Percentiles rank a stretch among this genome's conserved stretches.
Conservation (phyloP, 2,888 invertebrate species). For the Augiades crinisus region DNA sequence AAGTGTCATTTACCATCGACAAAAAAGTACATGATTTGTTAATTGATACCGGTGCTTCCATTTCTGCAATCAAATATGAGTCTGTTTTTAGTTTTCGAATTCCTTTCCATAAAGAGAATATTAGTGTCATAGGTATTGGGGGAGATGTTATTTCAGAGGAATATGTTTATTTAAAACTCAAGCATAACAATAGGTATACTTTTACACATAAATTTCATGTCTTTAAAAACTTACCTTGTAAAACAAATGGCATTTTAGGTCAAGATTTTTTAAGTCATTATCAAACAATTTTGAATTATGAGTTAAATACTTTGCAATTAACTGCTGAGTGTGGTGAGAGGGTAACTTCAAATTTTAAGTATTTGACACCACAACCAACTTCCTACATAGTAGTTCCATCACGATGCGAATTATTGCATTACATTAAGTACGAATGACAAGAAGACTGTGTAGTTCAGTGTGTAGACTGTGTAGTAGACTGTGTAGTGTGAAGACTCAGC, state of each 20-base stretch:
- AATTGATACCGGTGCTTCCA: constrained; percentile 12
- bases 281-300: constrained; percentile 8
- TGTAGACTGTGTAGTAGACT: too few relatives aligned
- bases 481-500: constrained; percentile 27
- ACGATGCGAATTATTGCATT: constrained; percentile 30
- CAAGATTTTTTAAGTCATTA: constrained; percentile 31
- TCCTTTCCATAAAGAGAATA: constrained; percentile 1
- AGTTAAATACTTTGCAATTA: not conserved
- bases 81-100: not conserved
- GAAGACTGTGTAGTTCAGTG: too few relatives aligned
- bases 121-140: constrained; percentile 2
- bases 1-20: not conserved
- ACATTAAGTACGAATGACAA: constrained; percentile 14
- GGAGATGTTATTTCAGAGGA: not conserved
- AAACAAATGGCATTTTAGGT: constrained; percentile 28
- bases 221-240: constrained; percentile 7
- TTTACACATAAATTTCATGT: constrained; percentile 1
- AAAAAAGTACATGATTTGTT: not conserved
- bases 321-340: not conserved
- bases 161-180: constrained; percentile 2
- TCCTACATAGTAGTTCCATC: constrained; percentile 20
- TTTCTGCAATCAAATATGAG: constrained; percentile 6
- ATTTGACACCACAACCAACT: not conserved
- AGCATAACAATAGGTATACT: too few relatives aligned
- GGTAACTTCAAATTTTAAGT: not conserved